These are phyloP conservation scores for Labeo rohita DNA, from an alignment of 2,113 vertebrate species.

Conservation along the genomic window DNA sequence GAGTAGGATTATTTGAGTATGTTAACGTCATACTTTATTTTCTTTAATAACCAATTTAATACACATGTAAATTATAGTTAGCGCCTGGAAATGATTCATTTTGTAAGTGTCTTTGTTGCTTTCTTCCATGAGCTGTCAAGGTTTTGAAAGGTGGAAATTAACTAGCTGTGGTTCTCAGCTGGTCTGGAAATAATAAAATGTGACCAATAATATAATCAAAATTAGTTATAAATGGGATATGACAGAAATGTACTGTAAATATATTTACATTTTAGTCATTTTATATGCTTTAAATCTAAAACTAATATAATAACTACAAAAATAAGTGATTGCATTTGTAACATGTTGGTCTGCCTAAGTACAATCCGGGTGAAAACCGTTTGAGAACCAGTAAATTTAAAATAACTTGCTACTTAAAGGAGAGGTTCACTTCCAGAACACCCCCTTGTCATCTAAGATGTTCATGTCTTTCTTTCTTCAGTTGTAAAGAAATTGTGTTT, in stretches of 20 bases:
- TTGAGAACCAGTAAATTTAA: background rate
- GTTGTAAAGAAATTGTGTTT: too few relatives aligned
- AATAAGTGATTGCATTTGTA: too few relatives aligned
- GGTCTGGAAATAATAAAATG: background rate
- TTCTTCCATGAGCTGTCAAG: background rate
- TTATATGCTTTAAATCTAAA: too few relatives aligned
- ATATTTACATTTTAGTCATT: too few relatives aligned
- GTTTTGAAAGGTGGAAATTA: too few relatives aligned
- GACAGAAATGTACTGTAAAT: background rate
- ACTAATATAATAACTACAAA: too few relatives aligned
- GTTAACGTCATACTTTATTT: background rate
- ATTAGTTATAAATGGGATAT: too few relatives aligned
- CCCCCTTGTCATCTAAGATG: too few relatives aligned
- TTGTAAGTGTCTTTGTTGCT: background rate
- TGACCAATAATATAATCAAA: background rate
- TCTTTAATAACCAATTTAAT: background rate
- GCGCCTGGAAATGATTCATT: background rate
- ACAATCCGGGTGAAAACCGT: too few relatives aligned
- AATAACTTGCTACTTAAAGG: background rate
- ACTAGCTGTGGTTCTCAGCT: background rate
- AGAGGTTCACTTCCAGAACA: too few relatives aligned
- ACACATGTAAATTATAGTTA: background rate
- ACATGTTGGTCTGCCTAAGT: too few relatives aligned
- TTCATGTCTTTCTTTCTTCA: too few relatives aligned
- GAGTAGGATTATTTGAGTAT: background rate